Conservation (phyloP, 2,888 invertebrate species). For the Anorthoa munda region DNA sequence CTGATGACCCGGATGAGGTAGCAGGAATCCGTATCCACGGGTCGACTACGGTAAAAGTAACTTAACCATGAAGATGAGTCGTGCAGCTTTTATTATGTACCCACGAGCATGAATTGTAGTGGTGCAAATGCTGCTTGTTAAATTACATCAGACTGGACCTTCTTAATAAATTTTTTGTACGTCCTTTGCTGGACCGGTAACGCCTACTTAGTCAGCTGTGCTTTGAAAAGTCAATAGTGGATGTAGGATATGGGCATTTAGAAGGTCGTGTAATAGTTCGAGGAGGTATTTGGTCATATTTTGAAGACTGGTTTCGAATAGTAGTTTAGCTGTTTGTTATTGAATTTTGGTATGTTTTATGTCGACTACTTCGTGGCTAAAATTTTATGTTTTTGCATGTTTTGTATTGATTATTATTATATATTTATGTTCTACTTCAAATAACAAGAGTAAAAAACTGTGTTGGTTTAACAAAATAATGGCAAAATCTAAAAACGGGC, state of each 20-base stretch:
- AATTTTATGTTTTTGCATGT: not conserved
- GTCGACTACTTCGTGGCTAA: not conserved
- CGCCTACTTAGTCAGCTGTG: conserved; percentile 60
- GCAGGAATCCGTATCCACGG: no score
- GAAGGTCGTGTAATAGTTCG: conserved; percentile 51
- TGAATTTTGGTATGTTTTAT: not conserved
- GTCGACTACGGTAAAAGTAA: no score
- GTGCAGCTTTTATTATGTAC: no score
- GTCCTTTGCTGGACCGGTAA: conserved; percentile 41
- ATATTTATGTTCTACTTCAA: no score
- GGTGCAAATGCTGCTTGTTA: not conserved
- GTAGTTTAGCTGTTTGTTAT: not conserved
- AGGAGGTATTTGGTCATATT: conserved; percentile 39
- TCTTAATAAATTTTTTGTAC: conserved; percentile 16
- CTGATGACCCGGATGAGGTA: no score
- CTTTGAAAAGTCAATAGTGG: conserved; percentile 53
- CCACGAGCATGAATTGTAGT: not conserved
- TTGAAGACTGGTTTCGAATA: conserved; percentile 6
- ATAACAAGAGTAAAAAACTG: not conserved
- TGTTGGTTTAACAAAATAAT: not conserved
- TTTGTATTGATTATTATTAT: not conserved
- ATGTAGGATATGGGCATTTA: conserved; percentile 52
- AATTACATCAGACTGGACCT: conserved; percentile 4
- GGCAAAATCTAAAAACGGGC: no score
- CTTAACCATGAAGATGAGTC: no score